These are phyloP conservation scores for Pristionchus maxplancki DNA, from an alignment of 2,888 invertebrate genomes.

Conservation along the genomic window DNA sequence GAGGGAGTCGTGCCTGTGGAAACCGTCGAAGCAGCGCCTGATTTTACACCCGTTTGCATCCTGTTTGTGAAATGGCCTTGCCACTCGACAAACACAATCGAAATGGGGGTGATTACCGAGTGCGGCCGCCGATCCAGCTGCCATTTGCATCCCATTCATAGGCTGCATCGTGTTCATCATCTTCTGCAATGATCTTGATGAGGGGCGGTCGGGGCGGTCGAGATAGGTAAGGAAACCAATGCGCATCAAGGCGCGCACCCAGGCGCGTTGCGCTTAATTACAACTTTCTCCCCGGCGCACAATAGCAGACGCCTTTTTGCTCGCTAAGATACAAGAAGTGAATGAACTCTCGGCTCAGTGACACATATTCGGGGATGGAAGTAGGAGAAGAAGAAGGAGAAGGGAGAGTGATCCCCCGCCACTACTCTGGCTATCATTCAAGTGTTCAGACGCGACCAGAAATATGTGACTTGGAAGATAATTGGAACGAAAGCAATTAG, in stretches of 20 bases:
- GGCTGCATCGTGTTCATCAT: constrained; percentile 36
- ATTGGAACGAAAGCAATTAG: constrained; percentile 48
- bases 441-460: constrained; percentile 10
- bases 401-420: neutral
- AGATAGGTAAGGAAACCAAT: neutral
- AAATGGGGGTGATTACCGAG: neutral
- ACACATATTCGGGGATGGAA: neutral
- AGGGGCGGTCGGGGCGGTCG: neutral
- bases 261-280: neutral
- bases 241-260: neutral
- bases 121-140: constrained; percentile 18
- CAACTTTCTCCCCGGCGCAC: neutral
- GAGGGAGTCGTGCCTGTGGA: constrained; percentile 35
- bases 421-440: constrained; percentile 15
- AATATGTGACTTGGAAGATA: constrained; percentile 44
- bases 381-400: neutral
- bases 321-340: neutral
- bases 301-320: constrained; percentile 18
- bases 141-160: constrained; percentile 42
- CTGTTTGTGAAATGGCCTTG: neutral
- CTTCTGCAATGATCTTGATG: neutral
- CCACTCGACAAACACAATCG: neutral
- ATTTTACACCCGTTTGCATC: neutral
- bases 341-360: constrained; percentile 20
- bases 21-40: neutral